Evolutionary conservation across 1,140 invertebrate genomes (phyloP).

Genomic region (Thaumetopoea pityocampa): DNA sequence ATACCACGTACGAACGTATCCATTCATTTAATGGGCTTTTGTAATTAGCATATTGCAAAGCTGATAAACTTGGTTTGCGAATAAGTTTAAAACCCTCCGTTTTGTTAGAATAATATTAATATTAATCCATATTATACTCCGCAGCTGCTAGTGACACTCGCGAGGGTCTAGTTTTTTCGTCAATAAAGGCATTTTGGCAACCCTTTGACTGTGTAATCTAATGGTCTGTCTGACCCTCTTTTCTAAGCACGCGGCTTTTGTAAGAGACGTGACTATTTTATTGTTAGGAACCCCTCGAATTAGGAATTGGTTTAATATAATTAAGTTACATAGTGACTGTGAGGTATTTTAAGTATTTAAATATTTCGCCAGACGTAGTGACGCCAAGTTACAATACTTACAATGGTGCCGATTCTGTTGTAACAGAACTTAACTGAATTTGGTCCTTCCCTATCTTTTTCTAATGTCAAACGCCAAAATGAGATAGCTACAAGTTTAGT

Average conservation of each 20-base stretch:
- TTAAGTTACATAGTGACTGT: slow-evolving; percentile 9
- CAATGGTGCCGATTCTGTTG: no score
- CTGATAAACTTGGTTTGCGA: slow-evolving; percentile 25
- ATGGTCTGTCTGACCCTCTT: slow-evolving; percentile 45
- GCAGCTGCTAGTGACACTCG: slow-evolving; percentile 47
- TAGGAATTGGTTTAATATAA: slow-evolving; percentile 27
- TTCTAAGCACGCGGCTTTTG: slow-evolving; percentile 32
- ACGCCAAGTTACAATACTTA: no score
- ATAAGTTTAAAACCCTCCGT: slow-evolving; percentile 24
- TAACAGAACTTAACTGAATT: no score
- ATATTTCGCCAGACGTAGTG: no score
- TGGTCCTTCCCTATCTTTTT: no score
- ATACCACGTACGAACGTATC: slow-evolving; percentile 4
- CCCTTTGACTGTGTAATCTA: slow-evolving; percentile 63
- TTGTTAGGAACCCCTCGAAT: slow-evolving; percentile 23
- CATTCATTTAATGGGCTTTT: slow-evolving; percentile 19
- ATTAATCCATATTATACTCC: slow-evolving; percentile 33
- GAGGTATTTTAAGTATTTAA: no score
- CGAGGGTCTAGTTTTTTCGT: slow-evolving; percentile 53
- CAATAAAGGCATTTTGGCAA: slow-evolving; percentile 59
- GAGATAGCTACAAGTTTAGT: no score
- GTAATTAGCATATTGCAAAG: slow-evolving; percentile 34
- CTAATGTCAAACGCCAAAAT: no score
- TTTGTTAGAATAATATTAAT: slow-evolving; percentile 65
- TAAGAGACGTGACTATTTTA: slow-evolving; percentile 31